phyloP scores from a whole-genome alignment of 37 sponge, comb jelly and placozoan species.

The Eunapius fragilis region DNA sequence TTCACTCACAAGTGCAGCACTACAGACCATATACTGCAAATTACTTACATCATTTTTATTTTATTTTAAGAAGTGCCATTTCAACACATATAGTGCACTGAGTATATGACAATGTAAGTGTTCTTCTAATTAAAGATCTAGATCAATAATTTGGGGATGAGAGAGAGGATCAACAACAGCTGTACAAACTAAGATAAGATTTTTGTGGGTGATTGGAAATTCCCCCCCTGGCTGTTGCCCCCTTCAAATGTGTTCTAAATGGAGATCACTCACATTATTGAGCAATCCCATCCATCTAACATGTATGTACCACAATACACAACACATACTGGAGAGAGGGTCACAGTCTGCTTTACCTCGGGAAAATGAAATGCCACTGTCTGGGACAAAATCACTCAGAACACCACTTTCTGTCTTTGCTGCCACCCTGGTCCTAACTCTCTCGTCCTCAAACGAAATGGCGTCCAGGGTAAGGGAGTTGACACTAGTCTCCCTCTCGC shows the following conservation, averaged over 20 bases:
- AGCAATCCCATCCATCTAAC: too few relatives aligned
- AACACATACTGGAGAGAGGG: too few relatives aligned
- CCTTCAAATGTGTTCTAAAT: too few relatives aligned
- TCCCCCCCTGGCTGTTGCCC: neutral
- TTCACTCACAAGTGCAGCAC: neutral
- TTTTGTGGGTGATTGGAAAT: neutral
- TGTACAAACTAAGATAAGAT: neutral
- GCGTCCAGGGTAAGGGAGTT: neutral
- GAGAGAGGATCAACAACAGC: neutral
- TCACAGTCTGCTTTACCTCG: neutral
- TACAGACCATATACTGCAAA: too few relatives aligned
- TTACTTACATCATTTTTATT: too few relatives aligned
- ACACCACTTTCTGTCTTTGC: neutral
- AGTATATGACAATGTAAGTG: too few relatives aligned
- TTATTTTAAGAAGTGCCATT: too few relatives aligned
- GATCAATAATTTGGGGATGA: neutral
- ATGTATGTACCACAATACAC: too few relatives aligned
- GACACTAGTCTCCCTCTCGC: neutral
- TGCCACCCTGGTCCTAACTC: neutral
- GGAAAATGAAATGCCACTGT: neutral
- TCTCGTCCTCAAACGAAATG: neutral
- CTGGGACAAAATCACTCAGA: neutral
- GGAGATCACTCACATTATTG: too few relatives aligned
- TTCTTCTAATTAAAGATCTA: too few relatives aligned
- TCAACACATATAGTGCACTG: too few relatives aligned